phyloP scores from a whole-genome alignment of 2,797 vertebrate species.

The Paramormyrops hopkinsi region DNA sequence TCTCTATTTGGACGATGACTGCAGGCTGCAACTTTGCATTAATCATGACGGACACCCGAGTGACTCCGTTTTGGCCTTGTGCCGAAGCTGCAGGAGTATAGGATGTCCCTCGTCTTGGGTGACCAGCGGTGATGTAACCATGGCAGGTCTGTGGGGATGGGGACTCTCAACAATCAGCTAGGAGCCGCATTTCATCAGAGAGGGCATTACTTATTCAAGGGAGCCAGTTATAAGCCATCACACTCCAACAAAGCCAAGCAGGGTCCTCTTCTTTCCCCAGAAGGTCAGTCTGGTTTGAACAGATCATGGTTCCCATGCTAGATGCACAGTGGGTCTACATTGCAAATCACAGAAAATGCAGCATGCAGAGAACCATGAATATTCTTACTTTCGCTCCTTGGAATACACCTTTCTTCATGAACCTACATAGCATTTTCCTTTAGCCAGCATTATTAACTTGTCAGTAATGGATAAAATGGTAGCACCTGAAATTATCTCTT shows the following conservation, averaged over 20 bases:
- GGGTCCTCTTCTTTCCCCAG: background rate
- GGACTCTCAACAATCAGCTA: slow-evolving; percentile 14
- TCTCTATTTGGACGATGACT: background rate
- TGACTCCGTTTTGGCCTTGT: slow-evolving; percentile 14
- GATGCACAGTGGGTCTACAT: background rate
- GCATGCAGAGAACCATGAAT: background rate
- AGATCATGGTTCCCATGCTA: background rate
- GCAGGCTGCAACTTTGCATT: slow-evolving; percentile 26
- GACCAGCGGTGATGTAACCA: slow-evolving; percentile 12
- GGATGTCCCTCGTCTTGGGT: slow-evolving; percentile 10
- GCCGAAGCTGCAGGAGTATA: slow-evolving; percentile 10
- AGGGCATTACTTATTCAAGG: slow-evolving; percentile 13
- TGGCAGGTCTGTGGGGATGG: slow-evolving; percentile 1
- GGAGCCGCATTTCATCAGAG: background rate
- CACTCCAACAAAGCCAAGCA: background rate
- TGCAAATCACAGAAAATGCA: background rate
- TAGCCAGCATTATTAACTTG: background rate
- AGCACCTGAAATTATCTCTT: background rate
- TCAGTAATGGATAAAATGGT: background rate
- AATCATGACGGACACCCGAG: slow-evolving; percentile 29
- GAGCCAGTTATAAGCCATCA: background rate
- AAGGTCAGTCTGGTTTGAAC: background rate
- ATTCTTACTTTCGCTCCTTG: background rate
- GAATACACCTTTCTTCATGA: background rate
- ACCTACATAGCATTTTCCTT: background rate